Conservation (phyloP, 2,113 vertebrate genomes). For the Pteronura brasiliensis region DNA sequence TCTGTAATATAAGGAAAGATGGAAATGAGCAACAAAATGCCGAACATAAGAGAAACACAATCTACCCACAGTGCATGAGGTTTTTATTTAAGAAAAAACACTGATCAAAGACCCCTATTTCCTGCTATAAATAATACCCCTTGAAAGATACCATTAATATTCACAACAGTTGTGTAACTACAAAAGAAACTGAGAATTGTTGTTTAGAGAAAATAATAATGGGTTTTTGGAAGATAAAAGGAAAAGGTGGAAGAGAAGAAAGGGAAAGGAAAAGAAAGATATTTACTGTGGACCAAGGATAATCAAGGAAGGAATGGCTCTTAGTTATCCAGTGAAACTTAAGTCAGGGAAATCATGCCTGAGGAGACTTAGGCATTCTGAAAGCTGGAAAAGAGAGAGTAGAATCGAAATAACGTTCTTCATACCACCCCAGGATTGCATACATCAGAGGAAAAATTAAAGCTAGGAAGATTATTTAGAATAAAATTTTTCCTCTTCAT, state of each 20-base stretch:
- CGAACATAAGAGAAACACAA: slow-evolving; percentile 71
- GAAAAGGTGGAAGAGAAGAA: slow-evolving; percentile 57
- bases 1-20: slow-evolving; percentile 70
- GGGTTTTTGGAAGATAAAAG: slow-evolving; percentile 82
- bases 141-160: slow-evolving; percentile 85
- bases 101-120: slow-evolving; percentile 81
- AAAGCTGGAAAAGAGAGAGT: background rate
- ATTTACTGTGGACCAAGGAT: background rate
- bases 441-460: background rate
- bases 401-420: background rate
- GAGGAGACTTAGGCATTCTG: background rate
- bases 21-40: slow-evolving; percentile 72
- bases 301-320: background rate
- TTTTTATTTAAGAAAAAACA: slow-evolving; percentile 74
- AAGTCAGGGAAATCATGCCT: background rate
- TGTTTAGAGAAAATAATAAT: slow-evolving; percentile 81
- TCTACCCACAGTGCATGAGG: slow-evolving; percentile 66
- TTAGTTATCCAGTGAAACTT: background rate
- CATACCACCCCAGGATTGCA: background rate
- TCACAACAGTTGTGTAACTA: slow-evolving; percentile 80
- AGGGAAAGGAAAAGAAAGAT: slow-evolving; percentile 51
- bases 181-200: slow-evolving; percentile 81
- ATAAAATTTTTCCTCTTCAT: background rate
- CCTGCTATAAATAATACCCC: slow-evolving; percentile 79
- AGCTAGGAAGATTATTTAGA: background rate